Evolutionary conservation across 2,797 vertebrate genomes (phyloP), one percentile per base, ranked within the genome.

Genomic region (Gorsachius magnificus): DNA sequence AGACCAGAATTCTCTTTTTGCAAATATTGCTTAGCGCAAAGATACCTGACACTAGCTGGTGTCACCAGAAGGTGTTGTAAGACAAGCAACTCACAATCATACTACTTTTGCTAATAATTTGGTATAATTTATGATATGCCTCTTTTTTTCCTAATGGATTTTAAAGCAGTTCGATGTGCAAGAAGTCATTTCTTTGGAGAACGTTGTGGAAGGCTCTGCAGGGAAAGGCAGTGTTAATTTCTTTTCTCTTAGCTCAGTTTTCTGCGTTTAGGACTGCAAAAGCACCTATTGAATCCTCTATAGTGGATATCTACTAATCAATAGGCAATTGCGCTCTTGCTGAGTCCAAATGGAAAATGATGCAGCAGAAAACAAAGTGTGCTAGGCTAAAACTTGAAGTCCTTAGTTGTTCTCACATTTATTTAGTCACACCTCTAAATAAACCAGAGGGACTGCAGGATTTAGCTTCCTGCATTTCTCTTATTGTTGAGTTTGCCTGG

Each of bases 341-440:
- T 96, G 92, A 97, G 87, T 80, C 79, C 69, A 83, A 97, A 94
- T 35, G 19, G 57, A 92, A 97, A 96, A 93, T 86, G 94, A 94
- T 78, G 77, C 92, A 94, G 89, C 89, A 96, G 69, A 94, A 97
- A 95, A 86, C 69, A 84, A 93, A 93, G 80, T 77, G 84, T 87
- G 12, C 72, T 87, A 35, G 60, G 66, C 63, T 89, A 70, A 94
- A 96, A 17, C 72, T 85, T 68, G 57, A 85, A 91, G 45, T 26
- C 46, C 22, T 95, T 88, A 46, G 51, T 53, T 89, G 43, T 87
- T 89, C 46, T 93, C 61, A 29, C 58, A 56, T 86, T 80, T 87
- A 28, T 72, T 92, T 85, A 77, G 71, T 65, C 58, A 69, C 58
- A 61, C 21, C 10, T 91, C 57, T 41, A 75, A 91, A 86, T 38